A percentile compares a stretch with the other conserved stretches of the same genome.
These are phyloP conservation scores for Enoplolaimus lenunculus DNA, from an alignment of 2,888 invertebrate species.

Conservation along the genomic window DNA sequence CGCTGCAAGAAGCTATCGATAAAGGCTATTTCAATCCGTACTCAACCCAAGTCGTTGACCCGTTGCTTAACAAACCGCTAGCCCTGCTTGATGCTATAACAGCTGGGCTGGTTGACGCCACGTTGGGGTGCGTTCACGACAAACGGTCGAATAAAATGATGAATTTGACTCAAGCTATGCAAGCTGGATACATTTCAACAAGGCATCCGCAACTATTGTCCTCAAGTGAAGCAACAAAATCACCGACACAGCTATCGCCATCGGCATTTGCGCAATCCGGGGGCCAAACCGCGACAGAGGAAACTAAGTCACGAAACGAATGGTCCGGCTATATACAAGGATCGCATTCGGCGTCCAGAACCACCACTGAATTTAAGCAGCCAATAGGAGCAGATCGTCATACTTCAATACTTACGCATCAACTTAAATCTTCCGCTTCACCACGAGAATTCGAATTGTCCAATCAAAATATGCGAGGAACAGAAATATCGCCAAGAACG, in stretches of 20 bases:
- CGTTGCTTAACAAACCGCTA: constrained; percentile 51
- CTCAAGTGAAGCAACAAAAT: not conserved
- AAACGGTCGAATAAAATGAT: constrained; percentile 36
- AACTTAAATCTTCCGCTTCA: not conserved
- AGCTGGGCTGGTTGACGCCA: constrained; percentile 38
- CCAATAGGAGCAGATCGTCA: too few species aligned
- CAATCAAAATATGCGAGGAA: too few species aligned
- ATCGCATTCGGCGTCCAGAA: too few species aligned
- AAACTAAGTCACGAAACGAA: too few species aligned
- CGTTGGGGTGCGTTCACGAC: constrained; percentile 39
- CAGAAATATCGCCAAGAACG: too few species aligned
- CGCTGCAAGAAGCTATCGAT: constrained; percentile 65
- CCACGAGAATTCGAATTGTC: too few species aligned
- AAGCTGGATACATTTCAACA: constrained; percentile 24
- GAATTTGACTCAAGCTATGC: constrained; percentile 37
- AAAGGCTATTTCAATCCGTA: constrained; percentile 53
- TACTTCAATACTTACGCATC: too few species aligned
- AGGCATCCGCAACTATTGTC: not conserved
- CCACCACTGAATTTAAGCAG: not conserved
- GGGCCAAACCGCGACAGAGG: not conserved
- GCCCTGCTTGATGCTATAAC: constrained; percentile 53
- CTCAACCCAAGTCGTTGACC: constrained; percentile 53
- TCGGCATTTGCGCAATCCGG: not conserved
- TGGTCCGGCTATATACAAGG: too few species aligned
- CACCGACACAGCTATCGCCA: too few species aligned